Base-by-base conservation (phyloP, 2,113 vertebrate genomes). In the Tinamus guttatus region DNA sequence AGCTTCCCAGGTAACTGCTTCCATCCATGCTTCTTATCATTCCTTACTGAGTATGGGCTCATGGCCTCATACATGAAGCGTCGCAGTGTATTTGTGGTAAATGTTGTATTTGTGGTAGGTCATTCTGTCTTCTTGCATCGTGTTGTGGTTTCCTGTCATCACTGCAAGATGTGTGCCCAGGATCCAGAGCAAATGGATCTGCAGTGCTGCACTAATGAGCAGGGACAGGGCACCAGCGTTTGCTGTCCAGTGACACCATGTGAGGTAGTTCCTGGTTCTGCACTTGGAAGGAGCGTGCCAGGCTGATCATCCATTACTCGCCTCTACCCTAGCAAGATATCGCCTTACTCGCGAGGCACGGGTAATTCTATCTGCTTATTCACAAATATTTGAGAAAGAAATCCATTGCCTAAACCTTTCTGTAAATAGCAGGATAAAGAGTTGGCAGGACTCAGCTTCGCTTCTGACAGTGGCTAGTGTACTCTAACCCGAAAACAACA, bases 361-460 rank as follows among this genome's bases (percentile, higher is more conserved):
- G 67, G 58, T 32, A 79, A 21, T 70, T 73, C 43, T 45, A 30
- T 90, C 87, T 95, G 80, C 89, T 96, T 93, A 81, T 87, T 95
- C 93, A 77, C 94, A 95, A 94, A 96, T 92, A 93, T 91, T 86
- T 96, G 90, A 95, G 94, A 59, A 68, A 28, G 24, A 41, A 32
- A 43, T 85, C 69, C 22, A 2, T 52, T 77, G 67, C 69, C 83
- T 84, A 25, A 95, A 70, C 11, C 13, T 20, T 89, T 95, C 77
- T 84, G 80, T 87, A 95, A 97, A 96, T 20, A 93, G 54, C 74
- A 18, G 4, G 73, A 67, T 90, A 6, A 49, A 47, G 76, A 60
- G 22, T 54, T 92, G 91, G 67, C 93, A 94, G 68, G 69, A 80
- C 21, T 71, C n/a, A 67, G 60, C 82, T 83, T 91, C 81, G 36